phyloP scores from a whole-genome alignment of 2,888 invertebrate genomes.

The Polylopha cassiicola region DNA sequence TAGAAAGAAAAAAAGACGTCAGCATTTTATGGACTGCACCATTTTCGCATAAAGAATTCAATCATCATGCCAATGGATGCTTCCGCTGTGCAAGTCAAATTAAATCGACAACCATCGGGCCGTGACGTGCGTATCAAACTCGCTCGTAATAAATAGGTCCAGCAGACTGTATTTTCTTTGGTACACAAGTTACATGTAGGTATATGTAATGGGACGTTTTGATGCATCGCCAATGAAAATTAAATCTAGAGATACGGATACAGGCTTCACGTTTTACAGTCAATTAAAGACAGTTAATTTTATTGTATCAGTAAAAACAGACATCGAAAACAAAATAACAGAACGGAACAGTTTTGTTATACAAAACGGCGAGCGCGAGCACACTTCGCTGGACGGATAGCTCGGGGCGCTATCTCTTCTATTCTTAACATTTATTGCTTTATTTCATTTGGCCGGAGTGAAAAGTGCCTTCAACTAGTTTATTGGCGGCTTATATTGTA shows the following conservation, averaged over 20 bases:
- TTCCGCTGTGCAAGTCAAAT: constrained; percentile 44
- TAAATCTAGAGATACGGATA: no score
- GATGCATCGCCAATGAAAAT: no score
- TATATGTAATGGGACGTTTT: no score
- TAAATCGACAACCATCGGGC: constrained; percentile 35
- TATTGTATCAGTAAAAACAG: constrained; percentile 28
- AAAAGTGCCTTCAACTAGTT: constrained; percentile 47
- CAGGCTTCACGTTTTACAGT: constrained; percentile 10
- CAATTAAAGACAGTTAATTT: constrained; percentile 29
- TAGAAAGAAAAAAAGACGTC: no score
- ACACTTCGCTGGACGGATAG: constrained; percentile 35
- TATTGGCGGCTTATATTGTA: constrained; percentile 33
- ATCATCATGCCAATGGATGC: constrained; percentile 21
- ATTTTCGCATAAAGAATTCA: constrained; percentile 17
- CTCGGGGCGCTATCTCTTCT: constrained; percentile 40
- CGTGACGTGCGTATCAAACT: constrained; percentile 30
- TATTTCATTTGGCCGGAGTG: constrained; percentile 49
- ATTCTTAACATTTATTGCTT: constrained; percentile 57
- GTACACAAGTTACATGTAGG: no score
- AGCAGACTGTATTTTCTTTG: no score
- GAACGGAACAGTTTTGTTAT: constrained; percentile 16
- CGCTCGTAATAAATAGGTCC: constrained; percentile 14
- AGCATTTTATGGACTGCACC: constrained; percentile 13
- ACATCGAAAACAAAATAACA: constrained; percentile 18
- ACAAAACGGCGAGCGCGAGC: constrained; percentile 25